These are phyloP conservation scores for Zygaena filipendulae DNA, from an alignment of 2,888 invertebrate species.

Conservation along the genomic window DNA sequence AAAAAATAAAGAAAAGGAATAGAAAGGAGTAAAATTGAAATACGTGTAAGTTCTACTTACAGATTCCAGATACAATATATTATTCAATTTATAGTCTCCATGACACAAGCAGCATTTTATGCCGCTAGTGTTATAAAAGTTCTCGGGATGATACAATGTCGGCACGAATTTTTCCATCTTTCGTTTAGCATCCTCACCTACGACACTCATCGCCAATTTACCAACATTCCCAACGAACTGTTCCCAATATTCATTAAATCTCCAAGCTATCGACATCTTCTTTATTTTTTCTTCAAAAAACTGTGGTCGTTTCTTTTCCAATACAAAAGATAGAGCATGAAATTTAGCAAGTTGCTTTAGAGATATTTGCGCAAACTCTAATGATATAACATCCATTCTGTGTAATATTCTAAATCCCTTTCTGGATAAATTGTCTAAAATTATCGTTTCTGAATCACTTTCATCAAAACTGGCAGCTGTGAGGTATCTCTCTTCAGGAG, in stretches of 20 bases:
- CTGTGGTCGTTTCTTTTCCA: conserved; percentile 19
- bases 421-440: conserved; percentile 32
- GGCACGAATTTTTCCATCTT: conserved; percentile 19
- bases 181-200: conserved; percentile 18
- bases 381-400: conserved; percentile 19
- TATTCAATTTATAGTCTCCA: conserved; percentile 26
- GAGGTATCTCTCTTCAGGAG: conserved; percentile 24
- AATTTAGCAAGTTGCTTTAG: conserved; percentile 23
- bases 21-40: too few species aligned
- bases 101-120: conserved; percentile 24
- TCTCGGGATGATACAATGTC: conserved; percentile 15
- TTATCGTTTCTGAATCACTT: conserved; percentile 25
- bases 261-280: conserved; percentile 2
- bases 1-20: too few species aligned
- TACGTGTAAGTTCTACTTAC: too few species aligned
- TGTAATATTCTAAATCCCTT: conserved; percentile 22
- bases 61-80: conserved; percentile 23
- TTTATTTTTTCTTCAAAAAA: conserved; percentile 19
- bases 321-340: conserved; percentile 22
- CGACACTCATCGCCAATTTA: conserved; percentile 15
- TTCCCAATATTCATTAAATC: conserved; percentile 14
- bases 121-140: conserved; percentile 18
- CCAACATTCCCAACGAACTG: conserved; percentile 12
- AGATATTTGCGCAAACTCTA: conserved; percentile 22
- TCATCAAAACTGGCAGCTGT: conserved; percentile 26